Base-by-base conservation (phyloP, 2,888 invertebrate genomes). In the Calliphora vomitoria region DNA sequence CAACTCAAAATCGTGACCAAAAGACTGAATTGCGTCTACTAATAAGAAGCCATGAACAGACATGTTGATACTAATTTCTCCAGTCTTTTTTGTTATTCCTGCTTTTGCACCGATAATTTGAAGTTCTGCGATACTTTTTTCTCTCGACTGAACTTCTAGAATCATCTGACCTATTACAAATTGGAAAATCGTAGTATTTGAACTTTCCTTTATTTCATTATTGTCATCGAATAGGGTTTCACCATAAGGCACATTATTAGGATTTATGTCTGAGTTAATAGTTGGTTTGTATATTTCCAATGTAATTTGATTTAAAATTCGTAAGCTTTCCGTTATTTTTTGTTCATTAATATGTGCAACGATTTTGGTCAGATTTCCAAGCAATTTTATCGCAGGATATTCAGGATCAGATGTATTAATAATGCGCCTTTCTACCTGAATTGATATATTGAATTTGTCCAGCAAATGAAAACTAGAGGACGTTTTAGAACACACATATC, bases 1-100 rank as follows among this genome's bases (percentile, higher is more conserved):
- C 74, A 99, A 94, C 93, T 99, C 99, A 94, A 98, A 99, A 95
- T 99, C 99, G 0, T 97, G 97, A 0, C 99, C 99, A 93, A 97
- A 98, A 18, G 98, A 98, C 94, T 99, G 99, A 93, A 99, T 95
- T 71, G 99, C 99, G 94, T 99, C 99, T 4, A 98, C 99, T 79
- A 99, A 94, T 82, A 99, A 95, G 90, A 99, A 95, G 90, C 98
- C 98, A 94, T 98, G 98, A 69, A 99, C 98, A 13, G 98, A 97
- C 86, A 99, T 95, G 2, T 97, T 96, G 58, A 98, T 94, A 89
- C 96, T 96, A 5, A 96, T 95, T 92, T 98, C 97, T 20, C 95
- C 95, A 0, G 96, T 95, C 55, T 97, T 95, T 92, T 96, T 96
- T 38, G 96, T 96, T 88, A 97, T 94, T 8, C 96, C 96, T 50